Base-by-base conservation (phyloP, 1,140 invertebrate species). In the Thaumatotibia leucotreta region DNA sequence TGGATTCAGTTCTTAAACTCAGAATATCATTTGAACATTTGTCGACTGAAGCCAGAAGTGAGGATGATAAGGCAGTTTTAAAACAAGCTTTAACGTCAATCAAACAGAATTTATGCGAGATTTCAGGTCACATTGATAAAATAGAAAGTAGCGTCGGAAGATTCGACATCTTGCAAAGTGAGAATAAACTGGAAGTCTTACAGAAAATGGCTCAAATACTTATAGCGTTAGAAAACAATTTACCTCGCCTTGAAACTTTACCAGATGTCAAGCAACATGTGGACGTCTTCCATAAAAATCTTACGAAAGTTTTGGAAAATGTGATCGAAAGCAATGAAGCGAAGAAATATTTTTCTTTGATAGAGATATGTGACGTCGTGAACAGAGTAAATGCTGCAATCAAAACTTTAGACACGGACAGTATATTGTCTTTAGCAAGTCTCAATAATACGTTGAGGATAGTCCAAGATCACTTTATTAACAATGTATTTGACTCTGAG, bases 201-300 rank as follows among this genome's bases (percentile, higher is more conserved):
- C 87, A 87, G 75, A 92, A 92, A 76, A 88, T 93, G 80, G 88
- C 92, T 11, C 91, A 92, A 80, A 92, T 89, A 32, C 76, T 93
- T 24, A 84, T 88, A 39, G 67, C 80, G 35, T 74, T 93, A 63
- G 89, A 92, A 79, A 89, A 86, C 61, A 87, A 83, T 74, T 74
- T 92, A 66, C 64, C 80, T 6, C 67, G 65, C 20, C 66, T 90
- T 54, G 78, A 84, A 10, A 39, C 32, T 5, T 24, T 81, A 20
- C 74, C 81, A 14, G 66, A 73, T 62, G 24, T 90, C 32, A 82
- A 86, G 70, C 64, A 23, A 11, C 63, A 82, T 39, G 73, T 90
- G 70, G 66, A 74, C 17, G 31, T 70, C 23, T 87, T 90, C 64
- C 88, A 90, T 63, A 87, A 85, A 78, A 78, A 88, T 62, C 74